Evolutionary conservation across 1,140 invertebrate species (phyloP).

Genomic region (Drosophila oshimai): DNA sequence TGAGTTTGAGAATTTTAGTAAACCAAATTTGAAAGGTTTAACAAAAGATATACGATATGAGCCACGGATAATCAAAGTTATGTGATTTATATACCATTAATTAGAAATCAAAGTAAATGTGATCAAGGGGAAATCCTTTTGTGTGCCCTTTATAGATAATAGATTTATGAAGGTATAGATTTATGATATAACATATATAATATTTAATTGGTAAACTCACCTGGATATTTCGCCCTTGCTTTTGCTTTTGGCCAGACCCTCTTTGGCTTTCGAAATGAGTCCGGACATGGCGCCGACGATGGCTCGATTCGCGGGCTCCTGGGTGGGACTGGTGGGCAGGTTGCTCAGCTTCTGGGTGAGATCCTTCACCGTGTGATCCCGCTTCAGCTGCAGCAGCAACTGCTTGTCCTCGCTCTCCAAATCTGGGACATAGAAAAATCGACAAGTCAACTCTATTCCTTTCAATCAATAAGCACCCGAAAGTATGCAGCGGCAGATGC

Average conservation of each 20-base stretch:
- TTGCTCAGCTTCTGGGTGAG: slow-evolving; percentile 92
- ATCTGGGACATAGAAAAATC: slow-evolving; percentile 37
- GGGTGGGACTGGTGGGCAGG: slow-evolving; percentile 85
- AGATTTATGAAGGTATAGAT: no score
- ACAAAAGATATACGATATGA: no score
- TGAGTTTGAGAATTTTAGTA: no score
- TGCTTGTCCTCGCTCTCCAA: slow-evolving; percentile 77
- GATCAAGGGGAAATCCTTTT: no score
- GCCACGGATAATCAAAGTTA: no score
- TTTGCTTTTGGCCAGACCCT: slow-evolving; percentile 93
- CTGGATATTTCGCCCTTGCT: slow-evolving; percentile 85
- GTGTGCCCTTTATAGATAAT: no score
- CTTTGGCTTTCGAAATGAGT: slow-evolving; percentile 95
- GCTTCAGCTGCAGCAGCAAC: slow-evolving; percentile 84
- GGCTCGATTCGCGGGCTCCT: slow-evolving; percentile 80
- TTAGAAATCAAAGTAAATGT: no score
- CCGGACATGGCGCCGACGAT: slow-evolving; percentile 92
- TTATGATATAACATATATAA: no score
- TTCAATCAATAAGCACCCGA: neutral
- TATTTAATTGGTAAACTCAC: slow-evolving; percentile 59
- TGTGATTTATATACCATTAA: no score
- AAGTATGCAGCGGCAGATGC: slow-evolving; percentile 53
- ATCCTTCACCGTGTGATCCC: slow-evolving; percentile 93
- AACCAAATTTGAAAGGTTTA: no score
- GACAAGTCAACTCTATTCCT: neutral